These are phyloP conservation scores for Labrus mixtus DNA, from an alignment of 2,113 vertebrate genomes.

Conservation along the genomic window DNA sequence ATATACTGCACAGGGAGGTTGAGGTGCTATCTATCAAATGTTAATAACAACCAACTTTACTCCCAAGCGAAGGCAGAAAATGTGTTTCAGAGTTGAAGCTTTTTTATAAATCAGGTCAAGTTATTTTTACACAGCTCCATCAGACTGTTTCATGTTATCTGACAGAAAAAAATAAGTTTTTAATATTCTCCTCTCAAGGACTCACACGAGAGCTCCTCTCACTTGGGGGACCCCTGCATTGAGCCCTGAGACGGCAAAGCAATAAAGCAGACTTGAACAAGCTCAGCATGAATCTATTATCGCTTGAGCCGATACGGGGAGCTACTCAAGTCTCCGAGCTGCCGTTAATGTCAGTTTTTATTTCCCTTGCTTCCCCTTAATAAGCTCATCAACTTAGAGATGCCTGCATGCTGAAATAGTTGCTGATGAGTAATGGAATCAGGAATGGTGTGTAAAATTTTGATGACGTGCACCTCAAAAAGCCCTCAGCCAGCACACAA, in stretches of 20 bases:
- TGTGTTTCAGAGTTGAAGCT: no score
- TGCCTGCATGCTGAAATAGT: slow-evolving; percentile 28
- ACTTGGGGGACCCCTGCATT: slow-evolving; percentile 23
- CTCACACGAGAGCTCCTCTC: slow-evolving; percentile 19
- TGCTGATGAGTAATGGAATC: slow-evolving; percentile 62
- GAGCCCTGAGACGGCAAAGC: slow-evolving; percentile 43
- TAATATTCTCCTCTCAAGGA: slow-evolving; percentile 38
- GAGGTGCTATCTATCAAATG: no score
- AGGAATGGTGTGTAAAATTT: slow-evolving; percentile 55
- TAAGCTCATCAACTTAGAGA: slow-evolving; percentile 40
- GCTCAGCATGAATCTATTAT: slow-evolving; percentile 72
- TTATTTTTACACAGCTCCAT: neutral
- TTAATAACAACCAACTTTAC: no score
- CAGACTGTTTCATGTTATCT: neutral
- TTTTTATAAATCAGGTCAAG: neutral
- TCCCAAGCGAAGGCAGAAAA: no score
- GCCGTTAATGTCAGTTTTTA: slow-evolving; percentile 52
- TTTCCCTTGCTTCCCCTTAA: slow-evolving; percentile 63
- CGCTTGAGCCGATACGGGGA: slow-evolving; percentile 27
- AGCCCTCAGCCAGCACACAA: slow-evolving; percentile 38
- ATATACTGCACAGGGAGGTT: no score
- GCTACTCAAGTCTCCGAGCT: slow-evolving; percentile 37
- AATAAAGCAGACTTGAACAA: slow-evolving; percentile 71
- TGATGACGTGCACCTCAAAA: slow-evolving; percentile 53
- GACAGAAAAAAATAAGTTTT: slow-evolving; percentile 4